These are phyloP conservation scores for Cassiopea xamachana DNA, from an alignment of 30 jellyfish, hydroid and myxozoan genomes.

Conservation along the genomic window DNA sequence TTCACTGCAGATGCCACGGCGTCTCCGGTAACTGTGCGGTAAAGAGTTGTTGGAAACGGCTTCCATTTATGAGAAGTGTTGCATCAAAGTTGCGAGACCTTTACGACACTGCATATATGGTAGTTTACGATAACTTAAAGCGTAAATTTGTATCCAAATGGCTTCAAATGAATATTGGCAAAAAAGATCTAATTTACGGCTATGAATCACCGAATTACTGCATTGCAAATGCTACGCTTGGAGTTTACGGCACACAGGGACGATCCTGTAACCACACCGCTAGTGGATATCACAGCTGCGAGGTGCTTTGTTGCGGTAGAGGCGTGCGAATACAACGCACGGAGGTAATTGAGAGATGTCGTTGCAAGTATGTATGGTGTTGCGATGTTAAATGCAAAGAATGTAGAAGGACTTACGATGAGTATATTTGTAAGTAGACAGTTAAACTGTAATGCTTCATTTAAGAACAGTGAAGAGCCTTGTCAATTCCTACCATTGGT, in stretches of 20 bases:
- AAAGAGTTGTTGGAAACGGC: conserved; percentile 79
- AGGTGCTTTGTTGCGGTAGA: conserved; percentile 84
- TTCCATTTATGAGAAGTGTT: conserved; percentile 58
- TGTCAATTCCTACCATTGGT: neutral
- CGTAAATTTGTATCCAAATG: conserved; percentile 65
- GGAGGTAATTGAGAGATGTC: conserved; percentile 75
- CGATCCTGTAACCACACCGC: conserved; percentile 76
- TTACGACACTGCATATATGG: conserved; percentile 74
- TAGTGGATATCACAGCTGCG: conserved; percentile 74
- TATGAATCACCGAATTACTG: conserved; percentile 87
- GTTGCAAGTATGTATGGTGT: conserved; percentile 83
- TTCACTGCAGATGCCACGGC: conserved; percentile 89
- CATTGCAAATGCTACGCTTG: conserved; percentile 43
- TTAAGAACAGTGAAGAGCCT: neutral
- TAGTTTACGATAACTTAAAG: conserved; percentile 57
- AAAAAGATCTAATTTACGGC: conserved; percentile 54
- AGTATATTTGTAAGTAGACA: conserved; percentile 63
- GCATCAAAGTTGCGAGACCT: conserved; percentile 39
- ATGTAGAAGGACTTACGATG: conserved; percentile 68
- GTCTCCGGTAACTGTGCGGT: conserved; percentile 88
- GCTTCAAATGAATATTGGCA: conserved; percentile 38
- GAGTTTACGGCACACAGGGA: conserved; percentile 80
- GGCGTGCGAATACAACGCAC: conserved; percentile 67
- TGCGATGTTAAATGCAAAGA: conserved; percentile 81
- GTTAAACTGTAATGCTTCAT: neutral